Percentiles rank a stretch among this genome's conserved stretches.
Conservation (phyloP, 1,140 invertebrate genomes). For the Rhagoletis pomonella region DNA sequence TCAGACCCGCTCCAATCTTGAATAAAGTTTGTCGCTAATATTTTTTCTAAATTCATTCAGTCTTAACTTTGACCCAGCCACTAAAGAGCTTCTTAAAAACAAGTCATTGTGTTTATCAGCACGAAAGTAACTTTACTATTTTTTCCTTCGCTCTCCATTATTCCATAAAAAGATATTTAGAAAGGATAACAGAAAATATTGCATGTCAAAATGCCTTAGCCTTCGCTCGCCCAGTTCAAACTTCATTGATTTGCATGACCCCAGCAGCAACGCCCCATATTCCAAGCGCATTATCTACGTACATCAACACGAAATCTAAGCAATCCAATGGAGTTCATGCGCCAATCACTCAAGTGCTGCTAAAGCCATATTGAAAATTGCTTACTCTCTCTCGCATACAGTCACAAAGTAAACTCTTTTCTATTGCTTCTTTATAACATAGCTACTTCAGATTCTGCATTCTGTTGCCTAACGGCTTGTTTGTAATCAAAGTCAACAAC, state of each 20-base stretch:
- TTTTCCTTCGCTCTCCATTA: too few species aligned
- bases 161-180: too few species aligned
- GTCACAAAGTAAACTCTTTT: neutral
- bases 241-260: constrained; percentile 16
- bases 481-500: constrained; percentile 31
- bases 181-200: neutral
- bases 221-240: neutral
- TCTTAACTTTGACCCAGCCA: too few species aligned
- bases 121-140: too few species aligned
- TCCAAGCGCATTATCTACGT: too few species aligned
- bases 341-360: constrained; percentile 26
- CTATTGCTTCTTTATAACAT: constrained; percentile 22
- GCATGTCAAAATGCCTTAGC: neutral
- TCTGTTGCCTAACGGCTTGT: neutral
- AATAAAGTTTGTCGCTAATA: too few species aligned
- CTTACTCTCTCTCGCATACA: neutral
- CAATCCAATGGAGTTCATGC: constrained; percentile 19
- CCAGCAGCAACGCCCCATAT: neutral
- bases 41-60: too few species aligned
- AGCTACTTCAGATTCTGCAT: neutral
- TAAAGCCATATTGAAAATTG: constrained; percentile 37
- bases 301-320: neutral
- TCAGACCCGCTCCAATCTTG: too few species aligned
- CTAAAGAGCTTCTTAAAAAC: too few species aligned
- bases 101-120: too few species aligned